Evolutionary conservation across 2,797 vertebrate species (phyloP).

Genomic region (Rhinichthys osculus): DNA sequence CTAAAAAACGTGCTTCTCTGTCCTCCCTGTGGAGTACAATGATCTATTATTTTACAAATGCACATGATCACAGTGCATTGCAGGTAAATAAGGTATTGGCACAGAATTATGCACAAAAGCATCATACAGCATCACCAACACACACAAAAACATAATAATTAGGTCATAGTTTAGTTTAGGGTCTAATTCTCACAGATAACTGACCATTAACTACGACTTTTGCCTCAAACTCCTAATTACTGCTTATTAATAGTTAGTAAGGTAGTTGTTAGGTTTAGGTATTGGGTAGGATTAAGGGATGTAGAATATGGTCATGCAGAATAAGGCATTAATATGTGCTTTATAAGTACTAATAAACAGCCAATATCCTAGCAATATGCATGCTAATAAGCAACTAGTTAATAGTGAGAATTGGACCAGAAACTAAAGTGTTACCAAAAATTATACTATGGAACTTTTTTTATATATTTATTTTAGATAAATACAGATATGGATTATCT

Average conservation of each 20-base stretch:
- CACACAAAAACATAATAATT: not conserved
- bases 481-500: no score
- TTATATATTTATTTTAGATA: not conserved
- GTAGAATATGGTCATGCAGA: not conserved
- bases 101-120: no score
- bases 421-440: not conserved
- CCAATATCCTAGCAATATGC: not conserved
- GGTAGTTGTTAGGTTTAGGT: not conserved
- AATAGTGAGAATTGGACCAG: not conserved
- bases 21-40: slow-evolving; percentile 83
- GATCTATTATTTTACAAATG: not conserved
- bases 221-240: not conserved
- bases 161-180: not conserved
- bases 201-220: not conserved
- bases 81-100: not conserved
- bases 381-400: not conserved
- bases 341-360: not conserved
- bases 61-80: not conserved
- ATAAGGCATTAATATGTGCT: not conserved
- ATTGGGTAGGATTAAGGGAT: not conserved
- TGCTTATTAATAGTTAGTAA: not conserved
- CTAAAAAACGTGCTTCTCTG: slow-evolving; percentile 92
- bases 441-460: not conserved
- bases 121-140: no score
- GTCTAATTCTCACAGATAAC: not conserved